Evolutionary conservation across 1,140 invertebrate species (phyloP), one percentile per base, ranked within the genome.

Genomic region (Lordiphosa mommai): DNA sequence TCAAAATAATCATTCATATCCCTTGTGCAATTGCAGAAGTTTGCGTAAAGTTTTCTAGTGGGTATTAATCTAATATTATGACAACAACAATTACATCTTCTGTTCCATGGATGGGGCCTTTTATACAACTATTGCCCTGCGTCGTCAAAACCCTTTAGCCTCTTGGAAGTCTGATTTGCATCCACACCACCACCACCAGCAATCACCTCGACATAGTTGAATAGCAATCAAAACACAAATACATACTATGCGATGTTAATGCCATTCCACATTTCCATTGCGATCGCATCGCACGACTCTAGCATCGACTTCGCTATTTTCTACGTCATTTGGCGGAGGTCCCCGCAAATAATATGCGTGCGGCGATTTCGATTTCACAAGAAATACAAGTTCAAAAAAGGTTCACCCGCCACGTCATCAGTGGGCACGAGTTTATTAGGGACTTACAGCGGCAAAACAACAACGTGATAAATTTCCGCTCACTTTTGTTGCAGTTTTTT

Each of bases 191-290:
- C n/a, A 32, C 27, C 41, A 43, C 16, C 49, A 49, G 29, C 52
- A 50, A 46, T 67, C 66, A 58, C 63, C 63, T 67, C 63, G 63
- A 67, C 63, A 67, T 40, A 66, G 52, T 66, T 66, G 63, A 63
- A n/a, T 8, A 6, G 12, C 38, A 23, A 41, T 43, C 20, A 43
- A 17, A 12, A 29, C 13, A 10, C 16, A 23, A 27, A 10, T 41
- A 5, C 40, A 17, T 43, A 7, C 40, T 20, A 43, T 27, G 20
- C 40, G 20, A 27, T 27, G 20, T 29, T 29, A 7, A 12, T n/a
- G 40, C 20, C 40, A 20, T 43, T 43, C 13, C 6, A 27, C 23
- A 27, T 27, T 27, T 27, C 23, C 23, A 27, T 27, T 7, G 38
- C 10, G 17, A 41, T 38, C 23, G 16, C 16, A 40, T 17, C n/a